A percentile compares a stretch with the other conserved stretches of the same genome.
Conservation (phyloP, 1,140 invertebrate species). For the Cotesia vestalis region DNA sequence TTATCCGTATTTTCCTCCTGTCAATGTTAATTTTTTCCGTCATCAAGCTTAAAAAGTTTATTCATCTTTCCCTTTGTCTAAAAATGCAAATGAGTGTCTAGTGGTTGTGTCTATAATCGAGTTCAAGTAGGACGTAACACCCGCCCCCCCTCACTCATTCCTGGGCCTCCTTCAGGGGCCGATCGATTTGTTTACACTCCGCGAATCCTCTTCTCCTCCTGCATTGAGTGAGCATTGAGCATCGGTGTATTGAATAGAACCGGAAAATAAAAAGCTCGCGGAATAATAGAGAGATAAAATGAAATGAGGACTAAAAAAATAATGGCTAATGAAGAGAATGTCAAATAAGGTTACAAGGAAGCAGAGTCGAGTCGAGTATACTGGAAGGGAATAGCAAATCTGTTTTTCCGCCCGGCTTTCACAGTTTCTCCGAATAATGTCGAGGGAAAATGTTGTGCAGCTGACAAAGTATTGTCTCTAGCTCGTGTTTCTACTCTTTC, state of each 20-base stretch:
- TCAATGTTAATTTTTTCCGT: too few relatives aligned
- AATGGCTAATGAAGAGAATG: not conserved
- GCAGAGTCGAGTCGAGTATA: not conserved
- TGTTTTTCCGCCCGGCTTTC: not conserved
- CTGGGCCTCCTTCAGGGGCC: too few relatives aligned
- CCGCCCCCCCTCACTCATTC: not conserved
- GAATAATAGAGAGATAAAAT: too few relatives aligned
- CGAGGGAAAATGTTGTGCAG: not conserved
- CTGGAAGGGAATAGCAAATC: slow-evolving; percentile 1
- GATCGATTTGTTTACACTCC: too few relatives aligned
- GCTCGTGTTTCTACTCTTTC: too few relatives aligned
- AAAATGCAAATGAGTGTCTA: slow-evolving; percentile 26
- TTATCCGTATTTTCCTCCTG: too few relatives aligned
- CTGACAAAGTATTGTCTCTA: not conserved
- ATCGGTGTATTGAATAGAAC: too few relatives aligned
- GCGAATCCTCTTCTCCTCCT: too few relatives aligned
- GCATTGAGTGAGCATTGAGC: too few relatives aligned
- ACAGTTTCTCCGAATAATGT: too few relatives aligned
- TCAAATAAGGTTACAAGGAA: not conserved
- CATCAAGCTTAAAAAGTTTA: not conserved
- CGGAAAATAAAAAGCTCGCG: too few relatives aligned
- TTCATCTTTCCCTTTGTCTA: slow-evolving; percentile 14
- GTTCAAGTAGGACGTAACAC: not conserved
- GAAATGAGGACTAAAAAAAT: not conserved
- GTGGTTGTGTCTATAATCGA: slow-evolving; percentile 18